A percentile compares a stretch with the other conserved stretches of the same genome.
These are phyloP conservation scores for Reticulitermes speratus DNA, from an alignment of 1,140 invertebrate genomes.

Conservation along the genomic window DNA sequence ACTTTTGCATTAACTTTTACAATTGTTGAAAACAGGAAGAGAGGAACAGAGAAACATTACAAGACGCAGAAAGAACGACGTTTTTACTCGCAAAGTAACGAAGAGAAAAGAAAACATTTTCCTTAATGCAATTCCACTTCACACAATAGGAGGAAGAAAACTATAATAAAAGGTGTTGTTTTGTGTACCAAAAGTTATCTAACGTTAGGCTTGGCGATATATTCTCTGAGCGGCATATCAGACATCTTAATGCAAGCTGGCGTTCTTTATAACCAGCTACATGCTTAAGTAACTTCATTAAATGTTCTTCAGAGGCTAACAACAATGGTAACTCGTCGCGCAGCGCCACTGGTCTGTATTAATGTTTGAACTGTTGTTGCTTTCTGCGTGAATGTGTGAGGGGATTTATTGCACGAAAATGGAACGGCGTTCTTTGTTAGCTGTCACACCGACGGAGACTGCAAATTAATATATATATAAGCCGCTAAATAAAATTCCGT, in stretches of 20 bases:
- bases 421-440: too few species aligned
- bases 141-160: constrained; percentile 2
- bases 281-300: not conserved
- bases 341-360: too few species aligned
- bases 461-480: too few species aligned
- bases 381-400: too few species aligned
- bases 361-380: too few species aligned
- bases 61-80: not conserved
- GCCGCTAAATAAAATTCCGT: too few species aligned
- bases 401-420: too few species aligned
- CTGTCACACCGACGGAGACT: too few species aligned
- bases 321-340: too few species aligned
- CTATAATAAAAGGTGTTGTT: not conserved
- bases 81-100: not conserved
- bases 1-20: not conserved
- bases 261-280: not conserved
- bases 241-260: not conserved
- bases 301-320: not conserved
- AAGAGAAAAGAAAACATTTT: constrained; percentile 4
- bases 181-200: not conserved
- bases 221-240: not conserved
- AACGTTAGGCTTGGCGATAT: not conserved
- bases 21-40: not conserved
- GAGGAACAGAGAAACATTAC: too few species aligned
- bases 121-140: constrained; percentile 15